phyloP scores from a whole-genome alignment of 2,113 vertebrate species.

The Phalacrocorax brasilianus region DNA sequence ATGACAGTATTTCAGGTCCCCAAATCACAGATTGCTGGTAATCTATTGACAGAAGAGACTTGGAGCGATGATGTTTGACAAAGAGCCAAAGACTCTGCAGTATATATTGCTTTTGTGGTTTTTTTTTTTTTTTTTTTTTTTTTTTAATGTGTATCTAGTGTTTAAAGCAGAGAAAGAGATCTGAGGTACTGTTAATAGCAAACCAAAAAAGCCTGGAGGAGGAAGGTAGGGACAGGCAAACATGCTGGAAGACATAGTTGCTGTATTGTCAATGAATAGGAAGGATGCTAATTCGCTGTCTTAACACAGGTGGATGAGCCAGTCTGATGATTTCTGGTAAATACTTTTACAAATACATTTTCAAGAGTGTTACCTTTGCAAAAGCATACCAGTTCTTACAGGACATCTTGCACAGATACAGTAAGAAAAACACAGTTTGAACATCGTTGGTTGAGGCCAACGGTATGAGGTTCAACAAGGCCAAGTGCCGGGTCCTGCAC shows the following conservation, averaged over 20 bases:
- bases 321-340: neutral
- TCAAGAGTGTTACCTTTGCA: neutral
- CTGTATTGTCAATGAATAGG: neutral
- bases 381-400: neutral
- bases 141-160: neutral
- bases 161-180: neutral
- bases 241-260: neutral
- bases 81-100: neutral
- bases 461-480: no score
- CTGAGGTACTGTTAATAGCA: neutral
- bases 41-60: slow-evolving; percentile 5
- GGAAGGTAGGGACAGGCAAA: neutral
- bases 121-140: no score
- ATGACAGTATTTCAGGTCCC: neutral
- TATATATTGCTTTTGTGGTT: neutral
- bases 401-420: neutral
- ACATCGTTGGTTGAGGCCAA: no score
- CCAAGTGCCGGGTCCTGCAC: no score
- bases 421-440: neutral
- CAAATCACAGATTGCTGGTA: neutral
- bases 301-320: neutral
- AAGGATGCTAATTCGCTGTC: neutral
- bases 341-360: neutral
- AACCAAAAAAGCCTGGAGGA: neutral
- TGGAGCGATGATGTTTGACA: neutral